A percentile compares a stretch with the other conserved stretches of the same genome.
phyloP scores from a whole-genome alignment of 1,140 invertebrate species.

The Zaprionus taronus region DNA sequence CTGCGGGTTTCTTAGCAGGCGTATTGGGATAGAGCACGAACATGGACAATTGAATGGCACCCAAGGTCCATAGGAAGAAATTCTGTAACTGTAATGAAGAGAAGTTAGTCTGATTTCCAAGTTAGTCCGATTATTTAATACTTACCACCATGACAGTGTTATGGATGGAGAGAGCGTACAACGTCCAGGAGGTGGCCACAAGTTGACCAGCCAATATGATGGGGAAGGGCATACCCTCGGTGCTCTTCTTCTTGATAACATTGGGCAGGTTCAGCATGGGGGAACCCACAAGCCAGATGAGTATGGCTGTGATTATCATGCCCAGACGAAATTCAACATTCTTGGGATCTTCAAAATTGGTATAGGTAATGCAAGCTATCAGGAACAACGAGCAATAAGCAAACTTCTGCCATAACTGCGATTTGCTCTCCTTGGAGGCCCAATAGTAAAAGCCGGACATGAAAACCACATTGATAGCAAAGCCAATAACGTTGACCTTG shows the following conservation, averaged over 20 bases:
- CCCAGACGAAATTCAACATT: constrained; percentile 89
- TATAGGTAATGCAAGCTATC: constrained; percentile 87
- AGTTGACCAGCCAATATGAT: constrained; percentile 91
- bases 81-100: constrained; percentile 88
- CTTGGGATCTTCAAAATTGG: constrained; percentile 87
- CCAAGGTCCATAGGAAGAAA: constrained; percentile 87
- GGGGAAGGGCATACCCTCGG: constrained; percentile 92
- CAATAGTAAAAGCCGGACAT: constrained; percentile 88
- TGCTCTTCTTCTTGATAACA: constrained; percentile 90
- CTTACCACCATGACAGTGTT: constrained; percentile 92
- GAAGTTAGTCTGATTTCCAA: not conserved
- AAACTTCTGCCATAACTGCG: constrained; percentile 86
- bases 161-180: constrained; percentile 91
- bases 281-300: constrained; percentile 88
- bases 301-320: constrained; percentile 88
- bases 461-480: constrained; percentile 88
- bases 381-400: constrained; percentile 86
- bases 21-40: constrained; percentile 88
- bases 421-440: constrained; percentile 85
- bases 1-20: constrained; percentile 84
- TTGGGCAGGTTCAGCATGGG: constrained; percentile 89
- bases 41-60: constrained; percentile 87
- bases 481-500: constrained; percentile 89
- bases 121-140: constrained; percentile 39
- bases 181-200: constrained; percentile 90